Evolutionary conservation across 2,113 vertebrate species (phyloP).

Genomic region (Recurvirostra avosetta): DNA sequence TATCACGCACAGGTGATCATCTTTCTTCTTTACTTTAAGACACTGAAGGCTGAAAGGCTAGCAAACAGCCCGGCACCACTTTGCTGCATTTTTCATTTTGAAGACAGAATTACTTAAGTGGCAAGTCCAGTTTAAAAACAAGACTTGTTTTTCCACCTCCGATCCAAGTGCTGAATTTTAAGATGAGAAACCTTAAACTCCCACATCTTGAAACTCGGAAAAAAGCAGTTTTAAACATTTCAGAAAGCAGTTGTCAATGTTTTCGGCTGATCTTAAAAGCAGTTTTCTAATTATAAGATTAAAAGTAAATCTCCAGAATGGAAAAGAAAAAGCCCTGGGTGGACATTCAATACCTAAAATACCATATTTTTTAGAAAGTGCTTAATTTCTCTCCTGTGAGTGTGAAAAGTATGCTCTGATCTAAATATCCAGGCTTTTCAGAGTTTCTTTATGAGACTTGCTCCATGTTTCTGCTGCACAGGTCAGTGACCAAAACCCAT

Average conservation of each 20-base stretch:
- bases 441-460: neutral
- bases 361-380: neutral
- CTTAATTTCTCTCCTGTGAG: neutral
- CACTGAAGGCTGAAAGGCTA: neutral
- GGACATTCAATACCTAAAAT: neutral
- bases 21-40: neutral
- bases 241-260: neutral
- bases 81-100: accelerated
- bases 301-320: accelerated
- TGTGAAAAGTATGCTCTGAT: neutral
- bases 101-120: neutral
- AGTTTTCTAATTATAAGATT: neutral
- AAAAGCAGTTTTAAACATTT: neutral
- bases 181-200: neutral
- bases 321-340: neutral
- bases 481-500: neutral
- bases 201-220: neutral
- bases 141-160: neutral
- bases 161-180: neutral
- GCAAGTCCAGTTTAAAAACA: neutral
- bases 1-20: accelerated
- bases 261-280: neutral
- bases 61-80: neutral
- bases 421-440: neutral
- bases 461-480: neutral